phyloP scores from a whole-genome alignment of 2,113 vertebrate genomes.

The Tachycineta bicolor region DNA sequence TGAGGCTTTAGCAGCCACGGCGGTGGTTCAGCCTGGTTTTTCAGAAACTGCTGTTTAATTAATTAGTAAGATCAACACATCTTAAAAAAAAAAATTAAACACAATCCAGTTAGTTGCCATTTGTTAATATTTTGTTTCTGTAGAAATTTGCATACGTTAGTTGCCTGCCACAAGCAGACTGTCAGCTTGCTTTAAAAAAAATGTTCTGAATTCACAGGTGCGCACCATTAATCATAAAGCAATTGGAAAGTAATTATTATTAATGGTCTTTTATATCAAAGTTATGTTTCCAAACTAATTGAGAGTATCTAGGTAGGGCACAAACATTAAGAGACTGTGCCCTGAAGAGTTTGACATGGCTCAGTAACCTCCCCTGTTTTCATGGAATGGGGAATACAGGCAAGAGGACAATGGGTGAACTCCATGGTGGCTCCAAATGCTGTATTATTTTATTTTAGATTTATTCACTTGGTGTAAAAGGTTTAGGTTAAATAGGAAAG shows the following conservation, averaged over 20 bases:
- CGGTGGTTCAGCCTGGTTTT: not conserved
- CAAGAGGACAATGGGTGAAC: not conserved
- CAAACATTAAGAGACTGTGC: not conserved
- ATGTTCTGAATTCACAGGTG: not conserved
- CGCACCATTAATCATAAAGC: not conserved
- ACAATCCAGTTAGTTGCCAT: not conserved
- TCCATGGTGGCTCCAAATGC: not conserved
- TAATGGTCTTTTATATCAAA: not conserved
- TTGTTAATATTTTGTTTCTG: not conserved
- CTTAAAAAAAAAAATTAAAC: not conserved
- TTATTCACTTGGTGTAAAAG: not conserved
- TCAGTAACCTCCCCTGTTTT: not conserved
- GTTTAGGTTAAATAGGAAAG: not conserved
- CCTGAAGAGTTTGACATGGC: not conserved
- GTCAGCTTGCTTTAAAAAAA: not conserved
- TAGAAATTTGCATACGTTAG: not conserved
- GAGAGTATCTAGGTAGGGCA: not conserved
- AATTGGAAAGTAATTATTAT: not conserved
- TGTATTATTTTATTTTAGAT: not conserved
- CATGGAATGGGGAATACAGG: not conserved
- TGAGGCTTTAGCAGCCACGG: not conserved
- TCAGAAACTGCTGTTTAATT: not conserved
- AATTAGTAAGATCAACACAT: not conserved
- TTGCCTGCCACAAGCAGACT: not conserved
- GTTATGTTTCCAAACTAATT: not conserved